Evolutionary conservation across 2,113 vertebrate species (phyloP), one percentile per base, ranked within the genome.

Genomic region (Struthio camelus): DNA sequence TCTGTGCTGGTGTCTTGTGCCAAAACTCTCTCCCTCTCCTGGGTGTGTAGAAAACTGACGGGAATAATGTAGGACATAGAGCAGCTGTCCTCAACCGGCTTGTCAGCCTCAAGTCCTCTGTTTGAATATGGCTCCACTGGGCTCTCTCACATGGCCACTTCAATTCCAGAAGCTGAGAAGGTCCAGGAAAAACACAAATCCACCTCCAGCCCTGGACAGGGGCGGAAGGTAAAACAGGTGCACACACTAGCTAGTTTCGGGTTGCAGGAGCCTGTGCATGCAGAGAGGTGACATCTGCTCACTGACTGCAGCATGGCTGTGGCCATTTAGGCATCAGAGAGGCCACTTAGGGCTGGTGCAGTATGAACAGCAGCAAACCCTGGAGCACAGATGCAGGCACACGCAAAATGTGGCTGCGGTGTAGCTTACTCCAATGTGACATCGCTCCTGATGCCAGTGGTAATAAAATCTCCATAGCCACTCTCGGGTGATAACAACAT

Each of bases 291-390:
- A 44, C 32, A 80, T 17, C 23, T 64, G 69, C n/a, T 19, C 53
- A 80, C 56, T 0, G 3, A 34, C 34, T 81, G 93, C 65, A 65
- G 59, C 0, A 0, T 19, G 46, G 58, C 73, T 13, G 53, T 50
- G 53, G 34, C 58, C 64, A 73, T 36, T 0, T 0, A 2, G 20
- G 69, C 40, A 67, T 0, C 0, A 3, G 38, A 70, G 54, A 34
- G 24, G 51, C 32, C 58, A 27, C 16, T 38, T 20, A 32, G 11
- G 0, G 3, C 51, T 69, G 48, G 58, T 69, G 72, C 62, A 90
- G 30, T 9, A 34, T 48, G 58, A 72, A 44, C 51, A 72, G 62
- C 34, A 89, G 80, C 44, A 36, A 27, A 4, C 8, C 9, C 20
- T 5, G 62, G 25, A 40, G 28, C 1, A 1, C 6, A 64, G 44